Evolutionary conservation across 2,888 invertebrate genomes (phyloP).

Genomic region (Epirrhoe alternata): DNA sequence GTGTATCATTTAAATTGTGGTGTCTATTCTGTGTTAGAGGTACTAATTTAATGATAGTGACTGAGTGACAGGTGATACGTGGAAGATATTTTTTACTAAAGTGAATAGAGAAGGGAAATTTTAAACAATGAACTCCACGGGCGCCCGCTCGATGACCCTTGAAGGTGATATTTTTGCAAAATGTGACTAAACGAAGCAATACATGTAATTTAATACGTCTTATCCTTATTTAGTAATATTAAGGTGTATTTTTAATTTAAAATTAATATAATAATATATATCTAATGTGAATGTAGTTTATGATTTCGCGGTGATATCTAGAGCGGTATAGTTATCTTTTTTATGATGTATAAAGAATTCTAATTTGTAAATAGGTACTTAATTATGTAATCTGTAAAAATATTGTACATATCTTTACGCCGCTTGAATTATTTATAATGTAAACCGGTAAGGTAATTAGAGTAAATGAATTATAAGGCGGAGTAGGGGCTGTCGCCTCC

Average conservation of each 20-base stretch:
- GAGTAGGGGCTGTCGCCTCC: slow-evolving; percentile 30
- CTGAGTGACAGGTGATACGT: slow-evolving; percentile 76
- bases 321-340: slow-evolving; percentile 82
- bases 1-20: slow-evolving; percentile 84
- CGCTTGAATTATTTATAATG: slow-evolving; percentile 83
- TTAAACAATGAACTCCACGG: slow-evolving; percentile 34
- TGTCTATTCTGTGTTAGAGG: slow-evolving; percentile 83
- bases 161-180: slow-evolving; percentile 88
- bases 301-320: slow-evolving; percentile 85
- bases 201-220: slow-evolving; percentile 89
- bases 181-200: slow-evolving; percentile 91
- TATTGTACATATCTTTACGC: slow-evolving; percentile 85
- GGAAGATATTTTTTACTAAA: slow-evolving; percentile 81
- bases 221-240: slow-evolving; percentile 81
- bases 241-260: slow-evolving; percentile 78
- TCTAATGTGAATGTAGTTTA: slow-evolving; percentile 83
- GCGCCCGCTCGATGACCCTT: slow-evolving; percentile 42
- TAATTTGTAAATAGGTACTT: slow-evolving; percentile 86
- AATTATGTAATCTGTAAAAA: slow-evolving; percentile 83
- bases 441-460: slow-evolving; percentile 70
- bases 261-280: slow-evolving; percentile 69
- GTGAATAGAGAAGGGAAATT: slow-evolving; percentile 53
- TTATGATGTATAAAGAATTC: slow-evolving; percentile 84
- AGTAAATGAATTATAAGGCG: slow-evolving; percentile 57
- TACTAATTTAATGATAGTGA: slow-evolving; percentile 80